These are phyloP conservation scores for Virgularia gustaviana DNA, from an alignment of 92 coral and sea anemone species.

Conservation along the genomic window DNA sequence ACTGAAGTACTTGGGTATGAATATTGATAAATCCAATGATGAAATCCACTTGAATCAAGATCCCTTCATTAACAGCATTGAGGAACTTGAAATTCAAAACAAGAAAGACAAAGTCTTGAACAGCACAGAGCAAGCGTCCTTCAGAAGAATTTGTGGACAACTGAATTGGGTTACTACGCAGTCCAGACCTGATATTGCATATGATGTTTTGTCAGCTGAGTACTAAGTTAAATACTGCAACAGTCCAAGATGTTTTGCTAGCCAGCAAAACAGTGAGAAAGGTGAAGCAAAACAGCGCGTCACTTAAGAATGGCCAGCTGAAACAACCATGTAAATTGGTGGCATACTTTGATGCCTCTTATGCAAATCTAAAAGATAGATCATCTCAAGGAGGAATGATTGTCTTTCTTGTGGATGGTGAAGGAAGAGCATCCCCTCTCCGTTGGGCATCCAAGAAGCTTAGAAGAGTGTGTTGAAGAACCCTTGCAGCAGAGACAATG, in stretches of 20 bases:
- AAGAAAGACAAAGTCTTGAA: background rate
- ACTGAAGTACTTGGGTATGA: no score
- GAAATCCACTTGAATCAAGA: background rate
- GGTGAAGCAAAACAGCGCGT: background rate
- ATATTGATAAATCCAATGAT: no score
- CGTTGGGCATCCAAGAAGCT: constrained; percentile 24
- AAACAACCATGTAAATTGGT: constrained; percentile 4
- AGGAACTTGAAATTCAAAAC: no score
- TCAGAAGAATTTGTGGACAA: constrained; percentile 4
- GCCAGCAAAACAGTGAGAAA: no score
- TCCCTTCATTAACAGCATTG: background rate
- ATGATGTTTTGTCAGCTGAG: constrained; percentile 2
- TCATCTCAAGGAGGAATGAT: constrained; percentile 33
- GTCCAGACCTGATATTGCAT: constrained; percentile 1
- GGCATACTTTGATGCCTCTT: constrained; percentile 26
- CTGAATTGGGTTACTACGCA: background rate
- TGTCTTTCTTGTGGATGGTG: constrained; percentile 1
- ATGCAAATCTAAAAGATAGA: constrained; percentile 23
- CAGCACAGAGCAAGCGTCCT: background rate
- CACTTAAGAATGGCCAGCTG: background rate
- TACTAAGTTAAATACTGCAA: background rate
- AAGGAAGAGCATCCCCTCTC: constrained; percentile 34
- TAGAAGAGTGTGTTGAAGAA: constrained; percentile 30
- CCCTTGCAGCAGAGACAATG: constrained; percentile 35
- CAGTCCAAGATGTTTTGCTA: constrained; percentile 1